Conservation (phyloP, 2,113 vertebrate species). For the Sinosuthora webbiana region DNA sequence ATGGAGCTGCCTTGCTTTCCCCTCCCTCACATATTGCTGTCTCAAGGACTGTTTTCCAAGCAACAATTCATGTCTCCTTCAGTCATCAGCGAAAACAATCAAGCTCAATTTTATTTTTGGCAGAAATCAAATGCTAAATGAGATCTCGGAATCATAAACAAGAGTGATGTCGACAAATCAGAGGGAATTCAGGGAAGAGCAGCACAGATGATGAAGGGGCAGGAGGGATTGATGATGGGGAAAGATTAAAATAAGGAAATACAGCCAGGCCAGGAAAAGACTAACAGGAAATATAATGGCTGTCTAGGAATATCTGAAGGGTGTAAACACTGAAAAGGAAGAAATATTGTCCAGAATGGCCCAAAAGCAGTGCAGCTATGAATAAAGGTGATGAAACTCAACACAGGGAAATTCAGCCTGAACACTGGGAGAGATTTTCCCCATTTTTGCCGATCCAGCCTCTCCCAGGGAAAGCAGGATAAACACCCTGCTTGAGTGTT, state of each 20-base stretch:
- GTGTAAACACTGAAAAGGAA: constrained; percentile 10
- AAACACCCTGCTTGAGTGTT: neutral
- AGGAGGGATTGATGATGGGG: constrained; percentile 18
- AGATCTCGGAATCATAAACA: constrained; percentile 57
- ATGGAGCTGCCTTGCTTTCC: constrained; percentile 25
- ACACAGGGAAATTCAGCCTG: neutral
- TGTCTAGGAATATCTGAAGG: neutral
- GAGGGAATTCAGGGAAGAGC: constrained; percentile 3
- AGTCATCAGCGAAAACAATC: constrained; percentile 65
- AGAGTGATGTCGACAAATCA: constrained; percentile 47
- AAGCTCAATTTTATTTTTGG: constrained; percentile 51
- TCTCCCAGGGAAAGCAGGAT: neutral
- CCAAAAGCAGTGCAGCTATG: neutral
- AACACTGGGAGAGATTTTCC: neutral
- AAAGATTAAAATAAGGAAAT: constrained; percentile 49
- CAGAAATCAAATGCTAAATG: constrained; percentile 66
- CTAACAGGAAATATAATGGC: neutral
- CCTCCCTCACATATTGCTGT: constrained; percentile 10
- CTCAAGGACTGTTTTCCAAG: constrained; percentile 60
- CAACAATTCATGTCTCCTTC: constrained; percentile 48
- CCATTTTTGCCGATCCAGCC: fast-evolving
- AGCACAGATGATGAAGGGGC: constrained; percentile 13
- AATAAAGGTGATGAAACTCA: neutral
- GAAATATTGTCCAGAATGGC: neutral
- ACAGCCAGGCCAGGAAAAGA: neutral